Base-by-base conservation (phyloP, 2,797 vertebrate genomes). In the Catamblyrhynchus diadema region DNA sequence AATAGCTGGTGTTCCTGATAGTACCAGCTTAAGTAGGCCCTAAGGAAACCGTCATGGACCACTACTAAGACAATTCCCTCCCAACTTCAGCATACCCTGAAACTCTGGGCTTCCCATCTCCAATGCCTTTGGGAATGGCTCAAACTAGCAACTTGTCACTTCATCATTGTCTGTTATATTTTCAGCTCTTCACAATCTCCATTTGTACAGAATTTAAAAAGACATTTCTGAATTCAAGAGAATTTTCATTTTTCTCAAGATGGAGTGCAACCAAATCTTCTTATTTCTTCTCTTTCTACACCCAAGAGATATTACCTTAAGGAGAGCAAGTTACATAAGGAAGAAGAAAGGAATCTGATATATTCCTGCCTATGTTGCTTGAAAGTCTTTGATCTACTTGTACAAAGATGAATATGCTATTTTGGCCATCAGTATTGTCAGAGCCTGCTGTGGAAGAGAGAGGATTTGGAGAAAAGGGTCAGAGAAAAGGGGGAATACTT, bases 401-500 rank as follows among this genome's bases (percentile, higher is more conserved):
- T 35, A 13, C 15, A 45, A 74, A 82, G 22, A 70, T 0, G 0
- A 75, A 50, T 61, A 16, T 33, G 25, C 23, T 64, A 2, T 44
- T 86, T 86, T 67, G 50, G 28, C 19, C 32, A 15, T 28, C 27
- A 47, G 3, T 64, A 60, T 64, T 56, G 33, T 51, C 67, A 82
- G 32, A 50, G 11, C 8, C 23, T 71, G 7, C 41, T 83, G 37
- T 33, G 16, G 45, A 75, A 77, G 24, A 57, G 2, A 42, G 13
- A 28, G 7, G 8, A 3, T 20, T 3, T 21, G 42, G 6, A 9
- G 6, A 8, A 19, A 10, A 23, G 7, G 0, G 5, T 28, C 28
- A 16, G 48, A 50, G 48, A 50, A 50, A 50, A 50, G 1, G 16
- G 5, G 6, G 7, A 75, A 42, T 23, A 44, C 9, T 25, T 86